These are phyloP conservation scores for Equus quagga DNA, from an alignment of 2,113 vertebrate species.

Conservation along the genomic window DNA sequence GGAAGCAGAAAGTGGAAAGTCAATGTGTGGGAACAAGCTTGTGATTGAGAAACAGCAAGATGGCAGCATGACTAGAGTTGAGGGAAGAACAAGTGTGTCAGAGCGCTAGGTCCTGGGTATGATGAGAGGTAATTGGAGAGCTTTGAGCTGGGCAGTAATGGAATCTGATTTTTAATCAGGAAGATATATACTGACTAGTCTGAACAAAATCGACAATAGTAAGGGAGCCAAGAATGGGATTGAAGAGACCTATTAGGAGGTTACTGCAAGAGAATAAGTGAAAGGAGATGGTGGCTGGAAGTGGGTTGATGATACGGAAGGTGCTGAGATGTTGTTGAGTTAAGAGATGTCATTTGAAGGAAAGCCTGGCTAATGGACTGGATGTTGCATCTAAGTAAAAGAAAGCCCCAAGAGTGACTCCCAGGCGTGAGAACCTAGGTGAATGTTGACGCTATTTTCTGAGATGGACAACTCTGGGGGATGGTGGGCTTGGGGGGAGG, in stretches of 20 bases:
- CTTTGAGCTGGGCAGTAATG: not conserved
- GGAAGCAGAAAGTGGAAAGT: not conserved
- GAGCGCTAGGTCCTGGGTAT: not conserved
- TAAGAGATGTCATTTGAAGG: not conserved
- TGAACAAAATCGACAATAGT: not conserved
- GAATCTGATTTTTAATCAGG: not conserved
- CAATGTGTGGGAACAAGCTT: not conserved
- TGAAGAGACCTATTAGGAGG: not conserved
- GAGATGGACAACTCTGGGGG: not conserved
- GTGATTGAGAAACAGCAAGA: not conserved
- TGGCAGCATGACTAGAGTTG: fast-evolving
- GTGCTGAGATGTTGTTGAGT: not conserved
- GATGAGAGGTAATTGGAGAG: not conserved
- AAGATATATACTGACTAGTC: not conserved
- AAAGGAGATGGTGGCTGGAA: not conserved
- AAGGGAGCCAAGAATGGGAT: not conserved
- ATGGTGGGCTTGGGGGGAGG: not conserved
- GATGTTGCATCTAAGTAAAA: not conserved
- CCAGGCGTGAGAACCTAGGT: not conserved
- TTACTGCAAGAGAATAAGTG: not conserved
- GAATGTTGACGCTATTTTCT: not conserved
- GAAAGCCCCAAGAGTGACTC: not conserved
- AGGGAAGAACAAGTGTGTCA: not conserved
- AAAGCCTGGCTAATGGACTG: not conserved
- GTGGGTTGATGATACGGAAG: not conserved